Evolutionary conservation across 2,888 invertebrate species (phyloP).

Genomic region (Ecdyonurus torrentis): DNA sequence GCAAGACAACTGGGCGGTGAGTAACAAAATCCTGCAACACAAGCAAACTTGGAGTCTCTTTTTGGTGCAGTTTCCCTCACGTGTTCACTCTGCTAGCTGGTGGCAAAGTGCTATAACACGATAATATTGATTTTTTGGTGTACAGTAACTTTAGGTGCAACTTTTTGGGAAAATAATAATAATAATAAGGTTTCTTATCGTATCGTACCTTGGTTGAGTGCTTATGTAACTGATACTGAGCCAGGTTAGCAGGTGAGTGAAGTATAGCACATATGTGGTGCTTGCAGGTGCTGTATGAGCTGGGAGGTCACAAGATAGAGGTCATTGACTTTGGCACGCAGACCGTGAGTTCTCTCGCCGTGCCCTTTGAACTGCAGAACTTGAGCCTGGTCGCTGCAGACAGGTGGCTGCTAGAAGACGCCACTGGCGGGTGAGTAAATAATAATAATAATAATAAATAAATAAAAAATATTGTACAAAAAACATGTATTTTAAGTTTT

Average conservation of each 20-base stretch:
- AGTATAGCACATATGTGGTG: not conserved
- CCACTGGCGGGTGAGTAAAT: conserved; percentile 17
- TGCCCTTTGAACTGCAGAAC: conserved; percentile 24
- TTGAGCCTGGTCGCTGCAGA: conserved; percentile 20
- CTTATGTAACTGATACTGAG: not conserved
- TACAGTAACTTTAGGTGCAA: no score
- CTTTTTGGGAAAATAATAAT: no score
- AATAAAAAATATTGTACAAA: no score
- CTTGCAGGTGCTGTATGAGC: conserved; percentile 16
- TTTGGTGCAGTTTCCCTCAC: no score
- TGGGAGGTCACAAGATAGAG: conserved; percentile 21
- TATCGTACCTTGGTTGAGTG: no score
- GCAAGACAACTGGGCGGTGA: conserved; percentile 5
- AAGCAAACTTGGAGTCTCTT: no score
- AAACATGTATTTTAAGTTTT: conserved; percentile 2
- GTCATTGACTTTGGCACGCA: conserved; percentile 21
- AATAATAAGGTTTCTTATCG: no score
- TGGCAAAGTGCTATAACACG: no score
- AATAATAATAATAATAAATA: no score
- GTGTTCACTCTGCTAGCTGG: no score
- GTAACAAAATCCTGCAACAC: no score
- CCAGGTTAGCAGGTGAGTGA: not conserved
- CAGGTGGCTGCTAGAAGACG: conserved; percentile 26
- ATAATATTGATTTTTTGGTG: no score
- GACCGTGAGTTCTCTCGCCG: conserved; percentile 20